phyloP scores from a whole-genome alignment of 1,140 invertebrate genomes.

The Neotoxoptera formosana region DNA sequence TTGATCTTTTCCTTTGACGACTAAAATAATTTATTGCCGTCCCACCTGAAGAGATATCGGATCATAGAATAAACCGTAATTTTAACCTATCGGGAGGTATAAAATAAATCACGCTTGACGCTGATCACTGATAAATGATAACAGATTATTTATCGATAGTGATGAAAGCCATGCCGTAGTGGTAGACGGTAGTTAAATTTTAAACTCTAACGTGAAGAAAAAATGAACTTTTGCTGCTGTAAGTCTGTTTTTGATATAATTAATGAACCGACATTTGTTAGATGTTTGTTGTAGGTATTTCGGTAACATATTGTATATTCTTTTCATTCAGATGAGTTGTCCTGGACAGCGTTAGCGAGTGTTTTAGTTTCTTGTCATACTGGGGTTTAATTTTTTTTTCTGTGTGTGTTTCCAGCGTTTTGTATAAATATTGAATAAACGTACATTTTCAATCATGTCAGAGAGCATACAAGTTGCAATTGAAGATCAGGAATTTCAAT shows the following conservation, averaged over 20 bases:
- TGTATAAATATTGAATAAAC: not conserved
- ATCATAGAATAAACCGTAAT: no score
- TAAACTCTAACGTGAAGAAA: no score
- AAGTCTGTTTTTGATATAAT: not conserved
- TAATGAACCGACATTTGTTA: not conserved
- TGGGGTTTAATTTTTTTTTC: not conserved
- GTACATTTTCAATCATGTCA: constrained; percentile 21
- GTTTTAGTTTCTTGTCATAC: not conserved
- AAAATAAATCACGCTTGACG: not conserved
- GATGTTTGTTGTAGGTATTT: not conserved
- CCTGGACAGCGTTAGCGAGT: not conserved
- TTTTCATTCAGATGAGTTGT: not conserved
- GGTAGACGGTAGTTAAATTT: not conserved
- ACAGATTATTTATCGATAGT: not conserved
- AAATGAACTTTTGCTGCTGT: not conserved
- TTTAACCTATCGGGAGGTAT: not conserved
- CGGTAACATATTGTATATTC: not conserved
- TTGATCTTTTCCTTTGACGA: no score
- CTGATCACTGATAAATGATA: not conserved
- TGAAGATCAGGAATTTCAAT: constrained; percentile 76
- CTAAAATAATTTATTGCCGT: no score
- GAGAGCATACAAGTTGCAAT: constrained; percentile 53
- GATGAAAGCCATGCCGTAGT: no score
- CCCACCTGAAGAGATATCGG: no score
- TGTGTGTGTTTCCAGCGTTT: not conserved